Base-by-base conservation (phyloP, 1,140 invertebrate species). In the Tetramorium simillimum region DNA sequence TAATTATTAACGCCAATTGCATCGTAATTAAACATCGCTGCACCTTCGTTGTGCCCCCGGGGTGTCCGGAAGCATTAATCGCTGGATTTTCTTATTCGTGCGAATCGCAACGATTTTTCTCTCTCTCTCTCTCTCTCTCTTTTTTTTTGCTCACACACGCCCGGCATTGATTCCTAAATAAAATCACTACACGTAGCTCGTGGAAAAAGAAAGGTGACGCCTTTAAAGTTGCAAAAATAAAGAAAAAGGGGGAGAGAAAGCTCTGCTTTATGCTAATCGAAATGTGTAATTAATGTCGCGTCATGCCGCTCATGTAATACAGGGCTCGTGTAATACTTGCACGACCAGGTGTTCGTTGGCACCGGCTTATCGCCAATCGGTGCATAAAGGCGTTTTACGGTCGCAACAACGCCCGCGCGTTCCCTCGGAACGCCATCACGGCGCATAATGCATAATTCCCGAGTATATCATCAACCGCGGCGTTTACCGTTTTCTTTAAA, bases 1-100 rank as follows among this genome's bases (percentile, higher is more conserved):
- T 93, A 93, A 93, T 94, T 93, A 94, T 94, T 94, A 93, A 91
- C 91, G 92, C 89, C 91, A 92, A 93, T 92, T 93, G 86, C 91
- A 90, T 86, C 89, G 92, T 92, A 93, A 93, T 93, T 93, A 93
- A 93, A 93, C 92, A 92, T 88, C 81, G 77, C 63, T 65, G 58
- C 46, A 14, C 76, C 62, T 12, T 58, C 63, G 76, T 51, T 51
- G 51, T 56, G 24, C 18, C 18, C 51, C 12, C 10, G 56, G 56
- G 21, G 37, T 43, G 16, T 51, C 63, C 24, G 53, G 21, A 46
- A 33, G 67, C 40, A 80, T 80, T 65, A 67, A 51, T 65, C 76
- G 76, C 21, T 51, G 21, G 53, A 69, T 69, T 37, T 81, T 53
- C 63, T 70, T 81, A 67, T 60, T 46, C 67, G 21, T 18, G 78